A percentile compares a stretch with the other conserved stretches of the same genome.
Evolutionary conservation across 2,888 invertebrate genomes (phyloP).

Genomic region (Pollenia angustigena): DNA sequence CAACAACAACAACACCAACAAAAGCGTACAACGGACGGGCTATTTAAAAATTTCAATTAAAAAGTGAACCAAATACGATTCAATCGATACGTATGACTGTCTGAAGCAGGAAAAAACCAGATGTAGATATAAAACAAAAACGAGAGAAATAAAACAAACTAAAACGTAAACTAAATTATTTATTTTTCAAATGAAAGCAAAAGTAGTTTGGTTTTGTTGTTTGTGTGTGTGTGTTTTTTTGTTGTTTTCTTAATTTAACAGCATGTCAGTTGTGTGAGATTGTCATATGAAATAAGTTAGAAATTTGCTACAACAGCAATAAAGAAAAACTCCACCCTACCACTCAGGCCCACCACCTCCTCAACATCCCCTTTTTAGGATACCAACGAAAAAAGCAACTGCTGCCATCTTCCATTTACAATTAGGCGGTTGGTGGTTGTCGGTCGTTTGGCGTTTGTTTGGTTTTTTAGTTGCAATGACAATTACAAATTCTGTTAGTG

Average conservation of each 20-base stretch:
- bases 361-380: background rate
- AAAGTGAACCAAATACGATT: constrained; percentile 70
- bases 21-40: background rate
- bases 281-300: constrained; percentile 55
- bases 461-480: constrained; percentile 45
- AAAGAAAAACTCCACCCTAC: constrained; percentile 62
- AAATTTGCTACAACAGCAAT: constrained; percentile 32
- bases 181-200: constrained; percentile 70
- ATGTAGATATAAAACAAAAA: constrained; percentile 52
- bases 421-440: constrained; percentile 39
- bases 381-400: constrained; percentile 25
- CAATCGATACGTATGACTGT: constrained; percentile 35
- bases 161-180: constrained; percentile 64
- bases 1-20: constrained; percentile 17
- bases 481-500: constrained; percentile 61
- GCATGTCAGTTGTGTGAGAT: constrained; percentile 65
- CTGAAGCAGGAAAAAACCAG: constrained; percentile 57
- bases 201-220: constrained; percentile 56
- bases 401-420: constrained; percentile 61
- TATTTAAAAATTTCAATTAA: constrained; percentile 68
- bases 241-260: constrained; percentile 39
- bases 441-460: constrained; percentile 46
- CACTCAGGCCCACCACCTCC: constrained; percentile 11
- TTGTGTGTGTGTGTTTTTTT: background rate
- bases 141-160: constrained; percentile 24